Percentiles rank a stretch among this genome's conserved stretches.
These are phyloP conservation scores for Laupala kohalensis DNA, from an alignment of 1,140 invertebrate species.

Conservation along the genomic window DNA sequence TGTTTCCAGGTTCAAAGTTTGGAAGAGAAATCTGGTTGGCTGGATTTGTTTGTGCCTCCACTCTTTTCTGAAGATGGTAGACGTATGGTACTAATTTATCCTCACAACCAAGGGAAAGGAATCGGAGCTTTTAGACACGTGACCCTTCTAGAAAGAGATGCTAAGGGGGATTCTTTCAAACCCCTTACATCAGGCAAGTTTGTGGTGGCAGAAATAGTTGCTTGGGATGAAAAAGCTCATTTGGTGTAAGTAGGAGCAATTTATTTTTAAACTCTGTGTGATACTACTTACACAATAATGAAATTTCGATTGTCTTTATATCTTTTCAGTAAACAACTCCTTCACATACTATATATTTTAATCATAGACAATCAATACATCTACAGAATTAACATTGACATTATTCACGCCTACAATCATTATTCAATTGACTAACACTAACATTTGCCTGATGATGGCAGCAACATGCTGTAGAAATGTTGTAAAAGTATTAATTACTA, in stretches of 20 bases:
- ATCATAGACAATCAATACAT: too few relatives aligned
- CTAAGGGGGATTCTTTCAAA: slow-evolving; percentile 34
- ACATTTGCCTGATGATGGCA: too few relatives aligned
- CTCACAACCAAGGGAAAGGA: slow-evolving; percentile 37
- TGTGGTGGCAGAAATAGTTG: slow-evolving; percentile 10
- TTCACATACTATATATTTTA: too few relatives aligned
- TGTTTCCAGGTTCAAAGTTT: not conserved
- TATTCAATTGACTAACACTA: too few relatives aligned
- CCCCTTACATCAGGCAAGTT: slow-evolving; percentile 33
- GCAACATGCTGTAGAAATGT: too few relatives aligned
- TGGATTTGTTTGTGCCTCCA: slow-evolving; percentile 44
- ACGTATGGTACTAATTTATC: slow-evolving; percentile 39
- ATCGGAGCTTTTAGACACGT: slow-evolving; percentile 51
- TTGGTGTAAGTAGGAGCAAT: slow-evolving; percentile 9
- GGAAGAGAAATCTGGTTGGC: slow-evolving; percentile 43
- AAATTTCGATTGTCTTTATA: too few relatives aligned
- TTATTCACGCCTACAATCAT: too few relatives aligned
- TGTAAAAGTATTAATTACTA: too few relatives aligned
- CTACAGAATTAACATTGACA: too few relatives aligned
- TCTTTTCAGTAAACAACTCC: too few relatives aligned
- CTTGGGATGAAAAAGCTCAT: slow-evolving; percentile 6
- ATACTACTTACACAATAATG: too few relatives aligned
- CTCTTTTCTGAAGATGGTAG: slow-evolving; percentile 39
- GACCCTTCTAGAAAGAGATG: slow-evolving; percentile 32
- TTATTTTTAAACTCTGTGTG: too few relatives aligned